Evolutionary conservation across 1,140 invertebrate species (phyloP), one percentile per base, ranked within the genome.

Genomic region (Melitaea cinxia): DNA sequence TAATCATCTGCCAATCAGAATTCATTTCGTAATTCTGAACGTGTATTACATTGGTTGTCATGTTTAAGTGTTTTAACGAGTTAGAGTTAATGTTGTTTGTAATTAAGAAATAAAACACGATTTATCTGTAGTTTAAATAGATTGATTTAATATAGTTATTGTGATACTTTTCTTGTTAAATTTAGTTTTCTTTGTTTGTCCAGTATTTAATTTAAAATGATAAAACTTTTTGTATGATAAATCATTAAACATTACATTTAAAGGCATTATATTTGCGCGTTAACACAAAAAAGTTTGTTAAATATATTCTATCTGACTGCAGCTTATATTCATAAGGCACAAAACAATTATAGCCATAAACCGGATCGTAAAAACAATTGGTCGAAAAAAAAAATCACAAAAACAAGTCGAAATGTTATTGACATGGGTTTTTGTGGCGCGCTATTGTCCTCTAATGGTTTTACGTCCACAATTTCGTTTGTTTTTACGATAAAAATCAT

Each of bases 341-440:
- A 35, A 26, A 50, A 24, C 66, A 68, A 63, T 68, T 68, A 68
- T 37, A 49, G 47, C 33, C 56, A 57, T 50, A 50, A 33, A 50
- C 39, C 61, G 57, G 47, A 64, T 49, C 52, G 56, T 64, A 54
- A 62, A 70, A 70, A 70, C 64, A 71, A 67, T 71, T 39, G 52
- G 12, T 26, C 42, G 42, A 47, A 47, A 47, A 35, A 62, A 53
- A 65, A 65, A 17, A 42, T 42, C 23, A 50, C 28, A 61, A 65
- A 72, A 72, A 72, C 50, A 33, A 35, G 37, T 49, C 17, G 55
- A 69, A 63, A 73, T 64, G 71, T 73, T 69, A 73, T 69, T 69
- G 66, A 73, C 70, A 63, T 60, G 55, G 42, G 45, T 58, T 58
- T 68, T 60, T 61, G 52, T 45, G 47, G 39, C 23, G 58, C 57